These are phyloP conservation scores for Ditylenchus weischeri DNA, from an alignment of 2,888 invertebrate species.

Conservation along the genomic window DNA sequence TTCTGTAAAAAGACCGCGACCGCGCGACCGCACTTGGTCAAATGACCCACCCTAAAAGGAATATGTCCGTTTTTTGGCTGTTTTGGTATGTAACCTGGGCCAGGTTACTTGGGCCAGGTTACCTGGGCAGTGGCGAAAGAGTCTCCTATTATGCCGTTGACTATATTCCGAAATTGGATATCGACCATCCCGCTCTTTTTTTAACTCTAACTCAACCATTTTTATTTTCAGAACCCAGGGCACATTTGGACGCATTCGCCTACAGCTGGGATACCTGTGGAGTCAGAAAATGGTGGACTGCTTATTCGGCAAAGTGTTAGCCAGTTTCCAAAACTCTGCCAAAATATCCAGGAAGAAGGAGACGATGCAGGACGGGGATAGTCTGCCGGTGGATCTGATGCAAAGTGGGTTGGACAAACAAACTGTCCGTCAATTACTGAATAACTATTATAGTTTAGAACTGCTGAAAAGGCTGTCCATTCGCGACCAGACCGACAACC, in stretches of 20 bases:
- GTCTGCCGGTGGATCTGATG: slow-evolving; percentile 27
- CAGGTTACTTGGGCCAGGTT: too few species aligned
- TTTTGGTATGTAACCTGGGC: too few species aligned
- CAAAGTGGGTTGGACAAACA: slow-evolving; percentile 15
- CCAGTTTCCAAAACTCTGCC: slow-evolving; percentile 14
- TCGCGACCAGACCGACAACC: slow-evolving; percentile 6
- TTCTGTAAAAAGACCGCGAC: too few species aligned
- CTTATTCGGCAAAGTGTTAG: slow-evolving; percentile 61
- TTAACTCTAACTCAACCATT: background rate
- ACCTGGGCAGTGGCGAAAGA: too few species aligned
- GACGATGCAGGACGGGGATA: slow-evolving; percentile 2
- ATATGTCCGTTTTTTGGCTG: too few species aligned
- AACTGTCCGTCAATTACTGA: background rate
- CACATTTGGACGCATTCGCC: slow-evolving; percentile 69
- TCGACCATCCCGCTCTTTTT: too few species aligned
- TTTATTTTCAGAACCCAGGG: slow-evolving; percentile 68
- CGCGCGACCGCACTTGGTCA: too few species aligned
- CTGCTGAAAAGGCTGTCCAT: slow-evolving; percentile 31
- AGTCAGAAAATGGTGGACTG: slow-evolving; percentile 22
- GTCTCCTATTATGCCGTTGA: too few species aligned
- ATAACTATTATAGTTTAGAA: slow-evolving; percentile 15
- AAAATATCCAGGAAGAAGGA: background rate
- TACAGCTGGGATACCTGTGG: slow-evolving; percentile 73
- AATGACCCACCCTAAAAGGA: too few species aligned
- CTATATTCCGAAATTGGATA: too few species aligned